These are phyloP conservation scores for Kradibia gibbosae DNA, from an alignment of 1,140 invertebrate species.

Conservation along the genomic window DNA sequence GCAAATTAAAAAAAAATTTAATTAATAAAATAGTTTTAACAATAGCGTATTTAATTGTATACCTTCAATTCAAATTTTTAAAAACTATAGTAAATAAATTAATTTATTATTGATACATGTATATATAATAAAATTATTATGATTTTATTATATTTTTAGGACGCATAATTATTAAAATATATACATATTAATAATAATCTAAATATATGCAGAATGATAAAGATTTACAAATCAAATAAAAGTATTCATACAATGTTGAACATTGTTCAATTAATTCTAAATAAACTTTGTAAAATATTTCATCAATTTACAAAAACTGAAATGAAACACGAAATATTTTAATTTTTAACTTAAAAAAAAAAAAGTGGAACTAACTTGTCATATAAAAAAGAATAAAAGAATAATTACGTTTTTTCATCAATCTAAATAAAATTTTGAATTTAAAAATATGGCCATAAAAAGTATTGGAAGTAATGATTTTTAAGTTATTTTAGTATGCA, in stretches of 20 bases:
- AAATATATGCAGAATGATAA: neutral
- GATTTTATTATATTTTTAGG: neutral
- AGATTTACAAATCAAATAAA: no score
- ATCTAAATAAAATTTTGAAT: neutral
- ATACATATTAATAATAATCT: neutral
- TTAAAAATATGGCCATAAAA: neutral
- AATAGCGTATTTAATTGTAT: neutral
- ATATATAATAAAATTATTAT: slow-evolving; percentile 3
- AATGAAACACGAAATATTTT: neutral
- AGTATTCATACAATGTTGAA: neutral
- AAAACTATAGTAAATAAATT: neutral
- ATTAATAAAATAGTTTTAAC: neutral
- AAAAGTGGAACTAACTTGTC: neutral
- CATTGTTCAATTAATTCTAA: slow-evolving; percentile 1
- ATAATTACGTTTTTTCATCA: slow-evolving; percentile 19
- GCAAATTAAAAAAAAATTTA: neutral
- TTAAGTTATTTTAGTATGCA: neutral
- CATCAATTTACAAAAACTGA: slow-evolving; percentile 4
- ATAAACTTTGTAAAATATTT: slow-evolving; percentile 5
- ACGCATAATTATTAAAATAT: neutral
- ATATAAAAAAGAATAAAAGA: slow-evolving; percentile 2
- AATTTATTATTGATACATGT: neutral
- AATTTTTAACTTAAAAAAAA: no score
- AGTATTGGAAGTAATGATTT: neutral
- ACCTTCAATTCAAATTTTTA: neutral